Evolutionary conservation across 1,140 invertebrate species (phyloP), one percentile per base, ranked within the genome.

Genomic region (Rhizoglyphus robini): DNA sequence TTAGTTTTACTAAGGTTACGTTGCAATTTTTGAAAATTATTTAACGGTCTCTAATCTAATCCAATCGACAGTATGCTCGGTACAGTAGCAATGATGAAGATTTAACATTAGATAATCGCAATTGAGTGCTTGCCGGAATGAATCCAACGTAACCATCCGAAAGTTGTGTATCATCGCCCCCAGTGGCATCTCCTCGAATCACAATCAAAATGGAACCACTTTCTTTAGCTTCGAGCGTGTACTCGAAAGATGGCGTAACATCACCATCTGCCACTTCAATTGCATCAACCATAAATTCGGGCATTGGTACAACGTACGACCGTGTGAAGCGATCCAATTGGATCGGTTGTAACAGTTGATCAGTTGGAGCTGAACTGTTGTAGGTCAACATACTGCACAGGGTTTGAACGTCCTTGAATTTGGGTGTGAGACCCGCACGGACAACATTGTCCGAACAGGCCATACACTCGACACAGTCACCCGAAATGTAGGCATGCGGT

Each of bases 391-490:
- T 92, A 3, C 80, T 74, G 25, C 88, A 80, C 1, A 99, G 79
- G 1, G 89, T 93, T 3, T 85, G 76, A 1, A 96, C 84, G 78
- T 99, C 95, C 71, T 92, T 93, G 69, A 84, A 86, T 78, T 99
- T 99, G 18, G 92, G 89, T 0, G 96, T 99, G 0, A 99, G 78
- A 0, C 96, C 96, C 36, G 94, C 95, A 69, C 96, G 80, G 1
- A 99, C 88, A 0, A 97, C 92, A 79, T 99, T 99, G 76, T 99
- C 96, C 0, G 94, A 98, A 74, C 88, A 91, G 0, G 95, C 92
- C 96, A 99, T 99, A 74, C 91, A 96, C 79, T 99, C 96, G 57
- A 99, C 79, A 73, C 94, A 98, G 79, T 99, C 95, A 77, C 96
- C 96, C 75, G 78, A 85, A n/a, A 99, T 77, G 79, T 99, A 99